Conservation (phyloP, 1,140 invertebrate species). For the Pygmarrhopalites habei region DNA sequence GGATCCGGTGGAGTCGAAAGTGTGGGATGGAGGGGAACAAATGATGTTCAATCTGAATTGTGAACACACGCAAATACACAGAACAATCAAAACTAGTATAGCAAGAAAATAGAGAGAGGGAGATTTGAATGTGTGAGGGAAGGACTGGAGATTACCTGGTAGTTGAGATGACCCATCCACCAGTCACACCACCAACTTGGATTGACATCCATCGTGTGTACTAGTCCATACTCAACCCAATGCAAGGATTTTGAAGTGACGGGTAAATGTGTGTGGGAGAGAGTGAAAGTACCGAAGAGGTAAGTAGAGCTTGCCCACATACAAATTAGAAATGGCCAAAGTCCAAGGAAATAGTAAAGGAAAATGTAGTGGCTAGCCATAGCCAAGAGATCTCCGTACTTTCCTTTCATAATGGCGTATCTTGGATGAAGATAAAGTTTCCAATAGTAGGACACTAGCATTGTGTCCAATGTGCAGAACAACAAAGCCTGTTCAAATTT, state of each 20-base stretch:
- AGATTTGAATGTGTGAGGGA: too few species aligned
- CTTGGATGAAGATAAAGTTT: too few species aligned
- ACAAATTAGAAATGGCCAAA: neutral
- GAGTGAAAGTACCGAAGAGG: slow-evolving; percentile 7
- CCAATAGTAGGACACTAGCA: neutral
- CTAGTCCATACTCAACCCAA: slow-evolving; percentile 22
- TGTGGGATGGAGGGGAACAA: slow-evolving; percentile 29
- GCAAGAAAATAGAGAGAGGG: too few species aligned
- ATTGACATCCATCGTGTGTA: slow-evolving; percentile 16
- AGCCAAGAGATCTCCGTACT: slow-evolving; percentile 4
- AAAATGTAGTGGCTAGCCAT: neutral
- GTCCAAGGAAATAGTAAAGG: slow-evolving; percentile 2
- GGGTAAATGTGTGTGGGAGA: slow-evolving; percentile 16
- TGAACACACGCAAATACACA: too few species aligned
- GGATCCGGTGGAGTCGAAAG: slow-evolving; percentile 27
- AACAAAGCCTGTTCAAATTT: neutral
- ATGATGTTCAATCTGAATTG: slow-evolving; percentile 33
- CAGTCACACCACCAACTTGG: slow-evolving; percentile 10
- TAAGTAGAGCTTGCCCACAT: neutral
- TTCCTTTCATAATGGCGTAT: neutral
- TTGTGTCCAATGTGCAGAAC: neutral
- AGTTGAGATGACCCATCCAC: slow-evolving; percentile 25
- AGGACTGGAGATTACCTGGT: too few species aligned
- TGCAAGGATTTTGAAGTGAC: slow-evolving; percentile 9
- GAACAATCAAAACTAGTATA: too few species aligned